phyloP scores from a whole-genome alignment of 2,113 vertebrate species.

The Notothenia rossii region DNA sequence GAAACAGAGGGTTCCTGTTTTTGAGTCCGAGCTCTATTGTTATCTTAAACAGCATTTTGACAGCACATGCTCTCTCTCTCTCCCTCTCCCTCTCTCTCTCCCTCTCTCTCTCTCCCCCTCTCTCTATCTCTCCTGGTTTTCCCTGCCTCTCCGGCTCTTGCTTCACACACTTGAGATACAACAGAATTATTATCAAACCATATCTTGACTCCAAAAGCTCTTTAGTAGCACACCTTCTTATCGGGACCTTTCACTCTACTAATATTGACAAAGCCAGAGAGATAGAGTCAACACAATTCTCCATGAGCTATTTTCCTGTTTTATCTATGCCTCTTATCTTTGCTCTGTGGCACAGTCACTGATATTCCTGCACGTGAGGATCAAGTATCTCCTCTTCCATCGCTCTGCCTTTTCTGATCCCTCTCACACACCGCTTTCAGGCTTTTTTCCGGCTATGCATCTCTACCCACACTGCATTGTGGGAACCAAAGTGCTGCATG shows the following conservation, averaged over 20 bases:
- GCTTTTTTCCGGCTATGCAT: neutral
- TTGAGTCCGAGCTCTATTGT: constrained; percentile 78
- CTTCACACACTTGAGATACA: constrained; percentile 45
- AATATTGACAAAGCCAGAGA: constrained; percentile 73
- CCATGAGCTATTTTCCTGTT: constrained; percentile 63
- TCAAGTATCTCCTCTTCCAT: constrained; percentile 37
- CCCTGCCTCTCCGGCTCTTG: constrained; percentile 16
- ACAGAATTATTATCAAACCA: constrained; percentile 47
- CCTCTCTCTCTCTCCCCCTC: constrained; percentile 10
- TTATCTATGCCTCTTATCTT: constrained; percentile 65
- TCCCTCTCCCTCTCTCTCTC: neutral
- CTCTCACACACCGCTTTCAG: neutral
- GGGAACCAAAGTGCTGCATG: constrained; percentile 56
- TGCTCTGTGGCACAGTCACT: constrained; percentile 33
- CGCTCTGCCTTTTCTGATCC: constrained; percentile 11
- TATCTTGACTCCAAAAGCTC: constrained; percentile 55
- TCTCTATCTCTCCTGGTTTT: constrained; percentile 16
- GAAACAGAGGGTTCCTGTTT: constrained; percentile 88
- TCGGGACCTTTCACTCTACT: constrained; percentile 66
- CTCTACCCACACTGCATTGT: constrained; percentile 20
- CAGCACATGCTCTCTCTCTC: constrained; percentile 1
- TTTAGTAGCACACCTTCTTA: constrained; percentile 61
- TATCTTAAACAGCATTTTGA: constrained; percentile 61
- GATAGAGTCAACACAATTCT: constrained; percentile 63
- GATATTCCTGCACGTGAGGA: constrained; percentile 32